A percentile compares a stretch with the other conserved stretches of the same genome.
Evolutionary conservation across 2,888 invertebrate genomes (phyloP).

Genomic region (Parnassius orleans): DNA sequence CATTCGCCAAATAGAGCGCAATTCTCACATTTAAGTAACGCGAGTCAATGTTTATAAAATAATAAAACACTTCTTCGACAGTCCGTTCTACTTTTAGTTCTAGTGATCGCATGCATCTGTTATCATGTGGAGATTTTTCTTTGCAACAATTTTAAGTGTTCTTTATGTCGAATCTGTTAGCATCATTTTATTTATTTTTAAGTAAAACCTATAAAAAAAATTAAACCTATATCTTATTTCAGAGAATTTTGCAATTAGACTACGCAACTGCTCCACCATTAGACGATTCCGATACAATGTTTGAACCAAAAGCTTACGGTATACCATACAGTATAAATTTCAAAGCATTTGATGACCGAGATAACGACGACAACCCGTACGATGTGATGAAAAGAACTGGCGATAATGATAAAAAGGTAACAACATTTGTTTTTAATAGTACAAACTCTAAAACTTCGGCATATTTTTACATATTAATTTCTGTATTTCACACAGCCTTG

Average conservation of each 20-base stretch:
- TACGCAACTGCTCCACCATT: not conserved
- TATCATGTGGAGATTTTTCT: conserved; percentile 45
- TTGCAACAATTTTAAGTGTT: conserved; percentile 13
- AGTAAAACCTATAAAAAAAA: too few relatives aligned
- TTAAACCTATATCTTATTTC: not conserved
- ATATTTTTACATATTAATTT: too few relatives aligned
- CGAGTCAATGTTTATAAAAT: conserved; percentile 55
- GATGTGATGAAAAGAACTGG: conserved; percentile 5
- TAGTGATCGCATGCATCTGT: conserved; percentile 4
- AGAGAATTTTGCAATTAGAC: conserved; percentile 6
- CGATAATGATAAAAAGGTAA: conserved; percentile 20
- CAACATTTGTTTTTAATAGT: too few relatives aligned
- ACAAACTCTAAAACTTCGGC: not conserved
- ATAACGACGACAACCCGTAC: conserved; percentile 3
- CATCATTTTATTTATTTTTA: not conserved
- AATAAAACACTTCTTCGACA: conserved; percentile 27
- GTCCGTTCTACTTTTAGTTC: conserved; percentile 15
- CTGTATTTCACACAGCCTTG: conserved; percentile 52
- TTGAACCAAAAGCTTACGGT: conserved; percentile 11
- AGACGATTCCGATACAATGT: conserved; percentile 8
- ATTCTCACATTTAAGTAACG: conserved; percentile 46
- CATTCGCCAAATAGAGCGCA: conserved; percentile 42
- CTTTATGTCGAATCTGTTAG: conserved; percentile 7
- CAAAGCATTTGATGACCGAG: not conserved
- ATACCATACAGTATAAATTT: conserved; percentile 2